These are phyloP conservation scores for Acridotheres tristis DNA, from an alignment of 2,797 vertebrate species.

Conservation along the genomic window DNA sequence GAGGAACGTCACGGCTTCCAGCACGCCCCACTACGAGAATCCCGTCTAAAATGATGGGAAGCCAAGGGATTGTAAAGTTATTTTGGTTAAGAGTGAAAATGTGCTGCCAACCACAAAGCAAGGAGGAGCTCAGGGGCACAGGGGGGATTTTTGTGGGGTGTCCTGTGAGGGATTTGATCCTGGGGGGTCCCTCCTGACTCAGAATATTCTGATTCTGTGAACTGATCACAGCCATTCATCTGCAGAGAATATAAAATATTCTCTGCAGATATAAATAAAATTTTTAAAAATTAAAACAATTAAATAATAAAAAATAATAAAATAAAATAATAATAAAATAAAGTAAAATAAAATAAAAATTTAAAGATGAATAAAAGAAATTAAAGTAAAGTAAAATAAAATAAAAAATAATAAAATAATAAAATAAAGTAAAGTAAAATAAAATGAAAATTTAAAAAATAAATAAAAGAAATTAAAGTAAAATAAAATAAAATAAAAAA, in stretches of 20 bases:
- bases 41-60: background rate
- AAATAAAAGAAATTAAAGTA: too few relatives aligned
- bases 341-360: too few relatives aligned
- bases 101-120: background rate
- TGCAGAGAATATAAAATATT: background rate
- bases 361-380: too few relatives aligned
- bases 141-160: background rate
- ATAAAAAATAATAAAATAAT: too few relatives aligned
- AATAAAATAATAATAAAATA: too few relatives aligned
- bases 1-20: rapidly evolving
- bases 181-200: background rate
- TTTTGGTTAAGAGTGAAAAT: background rate
- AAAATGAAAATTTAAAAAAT: too few relatives aligned
- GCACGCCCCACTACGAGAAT: background rate
- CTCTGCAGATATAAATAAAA: too few relatives aligned
- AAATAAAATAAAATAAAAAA: too few relatives aligned
- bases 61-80: rapidly evolving
- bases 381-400: too few relatives aligned
- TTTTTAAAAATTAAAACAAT: too few relatives aligned
- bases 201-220: background rate
- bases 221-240: background rate
- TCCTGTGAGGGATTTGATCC: background rate
- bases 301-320: too few relatives aligned
- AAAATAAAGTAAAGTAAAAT: too few relatives aligned
- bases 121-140: rapidly evolving